A percentile compares a stretch with the other conserved stretches of the same genome.
Conservation (phyloP, 2,888 invertebrate genomes). For the Taphrorychus bicolor region DNA sequence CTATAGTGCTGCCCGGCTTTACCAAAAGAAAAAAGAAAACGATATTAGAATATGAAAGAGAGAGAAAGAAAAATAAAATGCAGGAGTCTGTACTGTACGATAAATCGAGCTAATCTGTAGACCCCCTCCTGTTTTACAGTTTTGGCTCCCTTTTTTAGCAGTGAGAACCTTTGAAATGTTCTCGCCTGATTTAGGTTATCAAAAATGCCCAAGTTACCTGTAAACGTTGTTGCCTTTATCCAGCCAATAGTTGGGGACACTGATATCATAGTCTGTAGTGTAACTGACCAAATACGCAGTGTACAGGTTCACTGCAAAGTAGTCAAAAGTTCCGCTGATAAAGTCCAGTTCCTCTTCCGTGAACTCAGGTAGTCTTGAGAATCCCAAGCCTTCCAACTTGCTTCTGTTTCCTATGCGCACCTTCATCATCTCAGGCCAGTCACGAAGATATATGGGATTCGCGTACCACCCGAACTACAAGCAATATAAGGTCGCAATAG, state of each 20-base stretch:
- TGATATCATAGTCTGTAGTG: conserved; percentile 15
- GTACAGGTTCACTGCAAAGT: conserved; percentile 34
- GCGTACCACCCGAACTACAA: conserved; percentile 45
- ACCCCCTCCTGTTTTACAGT: no score
- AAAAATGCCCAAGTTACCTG: conserved; percentile 10
- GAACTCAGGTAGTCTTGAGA: conserved; percentile 71
- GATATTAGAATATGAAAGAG: no score
- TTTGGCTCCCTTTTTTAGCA: no score
- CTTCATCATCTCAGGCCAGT: conserved; percentile 72
- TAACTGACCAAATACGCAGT: conserved; percentile 14
- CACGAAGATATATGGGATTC: conserved; percentile 68
- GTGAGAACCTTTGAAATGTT: neutral
- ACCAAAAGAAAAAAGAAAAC: no score
- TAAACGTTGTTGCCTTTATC: conserved; percentile 32
- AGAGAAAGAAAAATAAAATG: no score
- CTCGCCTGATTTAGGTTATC: no score
- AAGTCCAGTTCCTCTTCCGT: conserved; percentile 66
- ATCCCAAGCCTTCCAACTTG: conserved; percentile 54
- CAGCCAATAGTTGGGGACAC: conserved; percentile 25
- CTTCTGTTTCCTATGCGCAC: conserved; percentile 66
- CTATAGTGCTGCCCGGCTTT: no score
- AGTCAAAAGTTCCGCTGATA: conserved; percentile 72
- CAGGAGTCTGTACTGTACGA: no score
- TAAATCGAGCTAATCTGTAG: neutral
- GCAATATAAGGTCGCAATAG: no score